phyloP scores from a whole-genome alignment of 1,140 invertebrate genomes.

The Drosophila lacertosa region DNA sequence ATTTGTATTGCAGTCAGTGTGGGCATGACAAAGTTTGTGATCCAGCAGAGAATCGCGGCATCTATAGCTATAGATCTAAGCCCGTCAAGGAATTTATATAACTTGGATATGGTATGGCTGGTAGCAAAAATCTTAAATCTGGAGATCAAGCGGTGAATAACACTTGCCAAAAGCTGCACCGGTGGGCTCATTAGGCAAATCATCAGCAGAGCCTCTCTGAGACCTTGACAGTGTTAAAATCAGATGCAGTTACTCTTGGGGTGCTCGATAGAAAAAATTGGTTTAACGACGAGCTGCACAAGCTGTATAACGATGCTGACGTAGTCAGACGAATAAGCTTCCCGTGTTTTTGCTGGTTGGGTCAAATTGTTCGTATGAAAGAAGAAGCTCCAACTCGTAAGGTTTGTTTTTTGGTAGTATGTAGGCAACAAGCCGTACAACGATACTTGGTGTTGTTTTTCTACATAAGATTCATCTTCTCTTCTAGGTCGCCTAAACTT shows the following conservation, averaged over 20 bases:
- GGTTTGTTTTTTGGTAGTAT: too few species aligned
- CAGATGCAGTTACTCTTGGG: conserved; percentile 12
- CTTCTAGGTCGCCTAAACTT: too few species aligned
- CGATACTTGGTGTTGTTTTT: too few species aligned
- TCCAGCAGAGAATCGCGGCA: too few species aligned
- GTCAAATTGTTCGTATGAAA: not conserved
- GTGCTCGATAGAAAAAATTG: not conserved
- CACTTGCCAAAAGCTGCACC: too few species aligned
- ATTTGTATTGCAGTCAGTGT: too few species aligned
- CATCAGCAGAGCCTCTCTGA: not conserved
- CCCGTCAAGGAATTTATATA: not conserved
- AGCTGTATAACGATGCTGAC: not conserved
- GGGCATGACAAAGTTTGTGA: too few species aligned
- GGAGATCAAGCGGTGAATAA: too few species aligned
- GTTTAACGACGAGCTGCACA: not conserved
- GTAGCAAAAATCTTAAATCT: not conserved
- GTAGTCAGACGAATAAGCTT: not conserved
- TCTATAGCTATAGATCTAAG: not conserved
- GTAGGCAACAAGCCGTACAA: too few species aligned
- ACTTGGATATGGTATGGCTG: not conserved
- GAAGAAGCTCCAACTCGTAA: not conserved
- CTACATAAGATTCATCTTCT: too few species aligned
- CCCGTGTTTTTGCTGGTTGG: not conserved
- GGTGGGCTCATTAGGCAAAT: too few species aligned
- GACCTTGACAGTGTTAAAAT: not conserved